phyloP scores from a whole-genome alignment of 1,140 invertebrate genomes.

The Hycleus phaleratus region DNA sequence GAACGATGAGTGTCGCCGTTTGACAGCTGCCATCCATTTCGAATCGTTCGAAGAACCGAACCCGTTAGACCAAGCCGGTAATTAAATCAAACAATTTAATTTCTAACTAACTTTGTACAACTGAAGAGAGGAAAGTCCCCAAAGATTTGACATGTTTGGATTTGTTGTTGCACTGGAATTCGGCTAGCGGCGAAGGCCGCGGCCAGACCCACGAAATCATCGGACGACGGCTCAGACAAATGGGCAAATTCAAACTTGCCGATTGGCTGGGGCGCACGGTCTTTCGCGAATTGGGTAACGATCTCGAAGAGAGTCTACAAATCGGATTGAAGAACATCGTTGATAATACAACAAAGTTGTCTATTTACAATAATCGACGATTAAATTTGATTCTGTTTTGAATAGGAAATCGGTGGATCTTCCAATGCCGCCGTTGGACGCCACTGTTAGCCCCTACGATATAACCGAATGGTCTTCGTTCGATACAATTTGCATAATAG shows the following conservation, averaged over 20 bases:
- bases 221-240: constrained; percentile 47
- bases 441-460: constrained; percentile 21
- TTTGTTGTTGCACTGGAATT: constrained; percentile 51
- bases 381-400: not conserved
- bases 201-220: constrained; percentile 48
- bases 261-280: constrained; percentile 52
- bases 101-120: too few relatives aligned
- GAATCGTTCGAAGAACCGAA: constrained; percentile 44
- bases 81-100: too few relatives aligned
- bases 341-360: not conserved
- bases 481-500: constrained; percentile 28
- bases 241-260: constrained; percentile 48
- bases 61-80: constrained; percentile 39
- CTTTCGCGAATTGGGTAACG: constrained; percentile 48
- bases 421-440: constrained; percentile 16
- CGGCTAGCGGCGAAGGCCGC: constrained; percentile 42
- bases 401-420: not conserved
- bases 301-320: constrained; percentile 45
- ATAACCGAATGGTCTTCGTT: constrained; percentile 25
- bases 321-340: constrained; percentile 13
- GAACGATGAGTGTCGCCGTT: constrained; percentile 45
- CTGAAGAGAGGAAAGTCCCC: constrained; percentile 40
- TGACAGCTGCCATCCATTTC: constrained; percentile 50
- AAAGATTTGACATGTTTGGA: constrained; percentile 46
- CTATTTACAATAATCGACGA: not conserved